Evolutionary conservation across 1,140 invertebrate species (phyloP), one percentile per base, ranked within the genome.

Genomic region (Pseudomyrmex cubaensis): DNA sequence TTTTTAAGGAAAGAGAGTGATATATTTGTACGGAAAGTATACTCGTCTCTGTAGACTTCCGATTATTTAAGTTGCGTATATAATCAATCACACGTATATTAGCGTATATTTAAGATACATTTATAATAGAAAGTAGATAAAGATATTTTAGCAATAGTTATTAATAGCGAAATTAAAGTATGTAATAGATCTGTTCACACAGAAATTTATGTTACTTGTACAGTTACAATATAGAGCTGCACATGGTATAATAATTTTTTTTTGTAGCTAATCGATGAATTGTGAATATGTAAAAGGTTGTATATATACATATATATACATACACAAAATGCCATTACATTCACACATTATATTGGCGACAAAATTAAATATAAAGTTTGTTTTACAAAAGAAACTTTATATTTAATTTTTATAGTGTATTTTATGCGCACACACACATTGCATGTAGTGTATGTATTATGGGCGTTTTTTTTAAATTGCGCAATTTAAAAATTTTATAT

Each of bases 21-120:
- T 89, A 84, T 84, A 86, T 88, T 88, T 89, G 10, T 89, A 76
- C 52, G n/a, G n/a, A 50, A 87, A 69, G 25, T 84, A 59, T 64
- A 73, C 66, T 59, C 83, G 50, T 83, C 72, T 50, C 48, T 61
- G 80, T 83, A 87, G 85, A 87, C 54, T 64, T 17, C 46, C 2
- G 8, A 77, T n/a, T 3, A 15, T 22, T 77, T 83, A 57, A 77
- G 57, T 75, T 73, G 61, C 75, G 7, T 48, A 72, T 13, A n/a
- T 22, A 1, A 78, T 35, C n/a, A 54, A 70, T 48, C 59, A 59
- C 3, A 57, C 2, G 12, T 50, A 35, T 35, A 35, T 35, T 35
- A 7, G 5, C 35, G 35, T 35, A 35, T 35, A 35, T 35, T 35
- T 35, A 35, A 35, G 35, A 25, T 25, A 25, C 25, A 25, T 25